Evolutionary conservation across 2,888 invertebrate genomes (phyloP), one percentile per base, ranked within the genome.

Genomic region (Andricus quercusramuli): DNA sequence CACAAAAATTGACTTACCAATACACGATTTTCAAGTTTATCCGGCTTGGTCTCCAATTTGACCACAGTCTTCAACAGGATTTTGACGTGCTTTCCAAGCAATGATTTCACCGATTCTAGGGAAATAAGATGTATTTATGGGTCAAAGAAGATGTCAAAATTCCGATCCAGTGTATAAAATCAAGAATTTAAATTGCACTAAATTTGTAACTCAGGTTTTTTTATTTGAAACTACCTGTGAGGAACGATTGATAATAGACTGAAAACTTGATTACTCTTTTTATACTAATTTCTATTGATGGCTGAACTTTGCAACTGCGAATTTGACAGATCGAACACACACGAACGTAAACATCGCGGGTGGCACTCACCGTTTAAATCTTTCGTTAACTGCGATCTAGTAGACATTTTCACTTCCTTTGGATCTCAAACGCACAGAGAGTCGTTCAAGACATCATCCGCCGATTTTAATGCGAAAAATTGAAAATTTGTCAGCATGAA

Each of bases 11-110:
- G 78, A 95, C 97, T 96, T 94, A 98, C 98, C 96, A 98, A 94
- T 91, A 98, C 97, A 93, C 97, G 96, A 94, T 98, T 98, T 94
- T 99, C 98, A 90, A 97, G 97, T 94, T 98, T 98, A 93, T 99
- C 98, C 87, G 96, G 97, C 94, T 98, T 97, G 82, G 97, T 97
- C 94, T 98, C 98, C 94, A 98, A 95, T 91, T 97, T 97, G 89
- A 98, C 97, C 93, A 98, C 96, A 93, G 97, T 97, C 94, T 98
- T 98, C 91, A 97, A 96, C 82, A 98, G 95, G 92, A 98, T 97
- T 94, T 98, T 98, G 90, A 98, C 97, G 94, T 97, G 97, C 94
- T 97, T 97, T 87, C 98, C 98, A 93, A 98, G 94, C 88, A 97
- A 95, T 92, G 97, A 95, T 93, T 97, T 96, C 91, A 98, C 97